Percentiles rank a stretch among this genome's conserved stretches.
Evolutionary conservation across 2,113 vertebrate genomes (phyloP).

Genomic region (Podarcis muralis): DNA sequence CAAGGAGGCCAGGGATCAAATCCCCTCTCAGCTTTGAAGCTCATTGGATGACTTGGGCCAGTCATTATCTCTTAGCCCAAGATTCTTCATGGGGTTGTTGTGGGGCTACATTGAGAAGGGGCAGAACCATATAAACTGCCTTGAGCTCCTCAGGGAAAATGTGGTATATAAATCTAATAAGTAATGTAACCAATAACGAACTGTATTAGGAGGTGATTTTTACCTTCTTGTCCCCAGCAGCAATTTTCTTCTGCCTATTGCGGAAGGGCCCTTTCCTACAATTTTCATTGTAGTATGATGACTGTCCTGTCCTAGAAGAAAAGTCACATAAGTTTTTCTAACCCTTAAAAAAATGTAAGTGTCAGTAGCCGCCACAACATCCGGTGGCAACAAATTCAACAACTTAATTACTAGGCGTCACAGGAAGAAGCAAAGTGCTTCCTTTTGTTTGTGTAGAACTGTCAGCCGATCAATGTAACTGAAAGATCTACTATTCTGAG

Average conservation of each 20-base stretch:
- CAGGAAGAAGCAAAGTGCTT: not conserved
- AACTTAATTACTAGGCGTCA: not conserved
- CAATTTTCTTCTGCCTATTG: not conserved
- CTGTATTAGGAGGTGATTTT: not conserved
- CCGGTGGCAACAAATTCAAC: not conserved
- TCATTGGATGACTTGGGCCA: too few relatives aligned
- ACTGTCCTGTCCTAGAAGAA: not conserved
- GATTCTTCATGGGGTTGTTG: too few relatives aligned
- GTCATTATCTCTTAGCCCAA: too few relatives aligned
- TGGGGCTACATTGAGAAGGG: too few relatives aligned
- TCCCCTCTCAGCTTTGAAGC: too few relatives aligned
- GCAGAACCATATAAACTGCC: too few relatives aligned
- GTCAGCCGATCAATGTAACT: not conserved
- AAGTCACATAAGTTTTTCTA: not conserved
- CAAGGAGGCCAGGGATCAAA: too few relatives aligned
- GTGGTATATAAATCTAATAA: too few relatives aligned
- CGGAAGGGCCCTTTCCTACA: not conserved
- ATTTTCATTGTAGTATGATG: not conserved
- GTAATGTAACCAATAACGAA: not conserved
- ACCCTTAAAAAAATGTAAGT: not conserved
- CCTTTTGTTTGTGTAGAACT: not conserved
- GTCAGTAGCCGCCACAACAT: not conserved
- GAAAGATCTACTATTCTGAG: not conserved
- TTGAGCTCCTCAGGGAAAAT: too few relatives aligned
- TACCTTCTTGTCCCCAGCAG: not conserved